A percentile compares a stretch with the other conserved stretches of the same genome.
phyloP scores from a whole-genome alignment of 2,888 invertebrate species.

The Octodonta nipae region DNA sequence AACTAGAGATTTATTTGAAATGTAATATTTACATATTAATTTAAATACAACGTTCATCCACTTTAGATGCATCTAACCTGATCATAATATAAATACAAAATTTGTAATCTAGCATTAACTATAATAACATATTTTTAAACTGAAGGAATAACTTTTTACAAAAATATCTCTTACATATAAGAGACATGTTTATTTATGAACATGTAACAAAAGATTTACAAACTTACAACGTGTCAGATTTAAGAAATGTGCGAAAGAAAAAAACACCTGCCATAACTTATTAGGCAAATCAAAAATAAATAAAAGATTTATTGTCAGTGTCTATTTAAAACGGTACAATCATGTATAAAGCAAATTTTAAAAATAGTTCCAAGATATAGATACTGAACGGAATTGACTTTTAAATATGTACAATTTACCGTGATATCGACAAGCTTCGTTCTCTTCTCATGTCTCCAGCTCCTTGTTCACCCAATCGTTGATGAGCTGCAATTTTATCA shows the following conservation, averaged over 20 bases:
- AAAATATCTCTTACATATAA: no score
- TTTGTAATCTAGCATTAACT: no score
- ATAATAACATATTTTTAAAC: no score
- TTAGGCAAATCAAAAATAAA: no score
- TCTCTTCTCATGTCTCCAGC: constrained; percentile 45
- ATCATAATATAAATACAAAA: constrained; percentile 2
- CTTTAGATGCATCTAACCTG: no score
- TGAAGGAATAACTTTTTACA: no score
- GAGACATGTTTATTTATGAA: no score
- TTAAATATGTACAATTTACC: no score
- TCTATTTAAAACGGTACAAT: no score
- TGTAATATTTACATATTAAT: not conserved
- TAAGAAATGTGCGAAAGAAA: not conserved
- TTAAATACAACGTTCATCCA: constrained; percentile 1
- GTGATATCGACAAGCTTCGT: constrained; percentile 50
- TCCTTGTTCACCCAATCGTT: constrained; percentile 50
- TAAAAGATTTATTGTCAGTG: no score
- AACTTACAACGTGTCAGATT: not conserved
- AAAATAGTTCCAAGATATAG: constrained; percentile 2
- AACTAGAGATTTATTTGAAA: not conserved
- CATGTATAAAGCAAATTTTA: no score
- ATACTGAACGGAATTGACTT: constrained; percentile 5
- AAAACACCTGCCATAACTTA: no score
- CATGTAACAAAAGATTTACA: not conserved
- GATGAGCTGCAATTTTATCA: constrained; percentile 65